Conservation (phyloP, 1,140 invertebrate species). For the Rhyzopertha dominica region DNA sequence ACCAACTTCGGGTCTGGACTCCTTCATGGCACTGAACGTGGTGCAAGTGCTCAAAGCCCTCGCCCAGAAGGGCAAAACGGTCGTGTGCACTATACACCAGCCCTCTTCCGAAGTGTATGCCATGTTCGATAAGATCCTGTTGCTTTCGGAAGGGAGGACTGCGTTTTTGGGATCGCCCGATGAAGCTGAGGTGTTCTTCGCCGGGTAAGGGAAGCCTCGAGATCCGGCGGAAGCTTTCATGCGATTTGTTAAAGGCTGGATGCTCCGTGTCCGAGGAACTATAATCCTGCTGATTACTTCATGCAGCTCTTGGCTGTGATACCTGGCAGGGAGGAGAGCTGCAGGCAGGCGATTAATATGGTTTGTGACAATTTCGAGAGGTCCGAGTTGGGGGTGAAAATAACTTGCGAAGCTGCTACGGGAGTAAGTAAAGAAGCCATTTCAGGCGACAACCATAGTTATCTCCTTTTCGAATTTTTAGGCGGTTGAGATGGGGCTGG, state of each 20-base stretch:
- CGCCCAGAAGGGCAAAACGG: constrained; percentile 81
- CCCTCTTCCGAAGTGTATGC: constrained; percentile 91
- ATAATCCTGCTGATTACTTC: constrained; percentile 94
- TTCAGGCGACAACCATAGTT: no score
- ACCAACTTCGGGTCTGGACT: constrained; percentile 85
- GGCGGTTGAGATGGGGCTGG: constrained; percentile 37
- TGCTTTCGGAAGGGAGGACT: constrained; percentile 88
- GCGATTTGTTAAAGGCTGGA: constrained; percentile 63
- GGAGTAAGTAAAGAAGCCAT: no score
- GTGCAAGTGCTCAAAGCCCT: constrained; percentile 76
- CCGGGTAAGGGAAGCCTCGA: constrained; percentile 72
- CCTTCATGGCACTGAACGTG: constrained; percentile 84
- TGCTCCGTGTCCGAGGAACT: constrained; percentile 76
- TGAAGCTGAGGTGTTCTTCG: constrained; percentile 78
- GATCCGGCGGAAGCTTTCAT: no score
- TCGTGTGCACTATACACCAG: constrained; percentile 93
- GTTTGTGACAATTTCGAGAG: constrained; percentile 72
- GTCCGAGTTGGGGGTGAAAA: constrained; percentile 55
- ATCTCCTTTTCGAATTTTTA: constrained; percentile 17
- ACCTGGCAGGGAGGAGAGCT: constrained; percentile 73
- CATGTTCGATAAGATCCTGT: constrained; percentile 84
- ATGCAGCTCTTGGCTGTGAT: constrained; percentile 80
- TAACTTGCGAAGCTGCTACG: constrained; percentile 52
- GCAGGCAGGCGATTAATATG: constrained; percentile 66
- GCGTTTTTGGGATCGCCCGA: constrained; percentile 82